Percentiles rank a stretch among this genome's conserved stretches.
phyloP scores from a whole-genome alignment of 1,140 invertebrate species.

The Ostrea denselamellosa region DNA sequence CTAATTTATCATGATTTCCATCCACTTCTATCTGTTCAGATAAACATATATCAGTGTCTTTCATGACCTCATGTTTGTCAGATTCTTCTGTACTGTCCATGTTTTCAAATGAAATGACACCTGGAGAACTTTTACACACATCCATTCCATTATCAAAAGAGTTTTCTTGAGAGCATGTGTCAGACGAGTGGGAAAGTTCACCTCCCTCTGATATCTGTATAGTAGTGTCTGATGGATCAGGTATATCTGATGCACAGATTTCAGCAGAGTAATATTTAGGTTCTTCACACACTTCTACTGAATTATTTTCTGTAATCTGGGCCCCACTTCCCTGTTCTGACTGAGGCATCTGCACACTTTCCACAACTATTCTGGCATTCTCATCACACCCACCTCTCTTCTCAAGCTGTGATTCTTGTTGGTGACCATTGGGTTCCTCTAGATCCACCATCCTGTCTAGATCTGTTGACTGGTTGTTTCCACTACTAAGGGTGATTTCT shows the following conservation, averaged over 20 bases:
- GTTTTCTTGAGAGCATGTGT: not conserved
- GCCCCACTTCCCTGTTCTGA: not conserved
- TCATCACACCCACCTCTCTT: not conserved
- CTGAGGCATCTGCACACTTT: not conserved
- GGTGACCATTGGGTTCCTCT: not conserved
- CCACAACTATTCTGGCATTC: not conserved
- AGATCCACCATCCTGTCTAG: not conserved
- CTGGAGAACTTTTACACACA: not conserved
- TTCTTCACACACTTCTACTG: not conserved
- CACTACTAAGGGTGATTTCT: not conserved
- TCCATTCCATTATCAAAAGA: not conserved
- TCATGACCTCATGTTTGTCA: not conserved
- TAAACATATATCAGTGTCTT: not conserved
- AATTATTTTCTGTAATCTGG: not conserved
- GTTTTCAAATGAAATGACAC: slow-evolving; percentile 17
- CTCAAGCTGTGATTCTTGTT: not conserved
- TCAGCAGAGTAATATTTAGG: not conserved
- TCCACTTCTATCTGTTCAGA: slow-evolving; percentile 8
- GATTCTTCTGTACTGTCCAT: not conserved
- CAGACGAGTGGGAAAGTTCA: not conserved
- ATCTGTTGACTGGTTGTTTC: not conserved
- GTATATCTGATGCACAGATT: not conserved
- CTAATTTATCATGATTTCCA: not conserved
- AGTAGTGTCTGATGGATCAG: not conserved
- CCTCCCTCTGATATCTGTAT: not conserved